Percentiles rank a stretch among this genome's conserved stretches.
Conservation (phyloP, 2,888 invertebrate genomes). For the Nysson spinosus region DNA sequence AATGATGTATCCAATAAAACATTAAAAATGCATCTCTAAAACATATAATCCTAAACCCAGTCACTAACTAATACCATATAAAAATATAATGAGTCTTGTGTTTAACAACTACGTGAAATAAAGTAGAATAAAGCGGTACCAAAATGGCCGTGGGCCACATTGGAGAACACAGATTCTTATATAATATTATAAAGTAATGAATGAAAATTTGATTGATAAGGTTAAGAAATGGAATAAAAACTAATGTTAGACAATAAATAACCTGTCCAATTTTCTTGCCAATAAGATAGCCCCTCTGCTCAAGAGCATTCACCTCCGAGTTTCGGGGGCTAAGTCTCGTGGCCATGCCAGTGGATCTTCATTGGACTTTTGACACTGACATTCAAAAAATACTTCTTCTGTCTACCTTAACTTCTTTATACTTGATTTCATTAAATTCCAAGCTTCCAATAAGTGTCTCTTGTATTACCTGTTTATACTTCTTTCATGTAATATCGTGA, state of each 20-base stretch:
- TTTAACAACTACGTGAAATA: too few species aligned
- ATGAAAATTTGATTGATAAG: conserved; percentile 13
- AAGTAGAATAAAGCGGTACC: too few species aligned
- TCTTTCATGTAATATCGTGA: too few species aligned
- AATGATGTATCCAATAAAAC: not conserved
- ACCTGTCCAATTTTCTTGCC: conserved; percentile 90
- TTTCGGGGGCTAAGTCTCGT: conserved; percentile 86
- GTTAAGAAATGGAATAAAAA: conserved; percentile 22
- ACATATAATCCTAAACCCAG: too few species aligned
- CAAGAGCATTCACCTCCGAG: conserved; percentile 91
- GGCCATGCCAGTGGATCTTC: conserved; percentile 80
- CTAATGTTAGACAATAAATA: conserved; percentile 27
- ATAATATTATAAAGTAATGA: not conserved
- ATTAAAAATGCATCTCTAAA: too few species aligned
- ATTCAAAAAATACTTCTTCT: conserved; percentile 19
- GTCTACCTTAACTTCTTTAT: conserved; percentile 3
- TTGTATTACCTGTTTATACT: too few species aligned
- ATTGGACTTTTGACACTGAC: conserved; percentile 58
- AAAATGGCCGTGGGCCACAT: too few species aligned
- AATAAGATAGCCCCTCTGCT: conserved; percentile 90
- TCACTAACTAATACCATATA: too few species aligned
- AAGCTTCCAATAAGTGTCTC: not conserved
- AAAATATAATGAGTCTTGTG: too few species aligned
- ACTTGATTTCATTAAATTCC: not conserved
- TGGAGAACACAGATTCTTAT: too few species aligned